Conservation (phyloP, 2,797 vertebrate genomes). For the Monodelphis domestica region DNA sequence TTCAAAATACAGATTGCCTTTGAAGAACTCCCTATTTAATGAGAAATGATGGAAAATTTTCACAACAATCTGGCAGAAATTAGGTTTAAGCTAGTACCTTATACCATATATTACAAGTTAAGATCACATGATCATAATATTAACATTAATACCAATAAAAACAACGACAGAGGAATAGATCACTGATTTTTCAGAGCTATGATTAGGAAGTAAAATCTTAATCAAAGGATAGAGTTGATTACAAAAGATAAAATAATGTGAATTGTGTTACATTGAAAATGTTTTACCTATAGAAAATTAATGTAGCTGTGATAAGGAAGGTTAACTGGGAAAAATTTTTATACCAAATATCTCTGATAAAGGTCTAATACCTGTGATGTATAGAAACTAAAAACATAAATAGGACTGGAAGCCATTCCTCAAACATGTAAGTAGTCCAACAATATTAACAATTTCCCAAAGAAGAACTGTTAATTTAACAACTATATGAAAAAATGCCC, state of each 20-base stretch:
- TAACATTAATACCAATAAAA: neutral
- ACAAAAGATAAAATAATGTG: neutral
- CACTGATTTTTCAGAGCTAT: neutral
- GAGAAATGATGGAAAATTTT: neutral
- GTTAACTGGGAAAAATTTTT: neutral
- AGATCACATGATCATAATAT: neutral
- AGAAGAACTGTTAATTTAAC: neutral
- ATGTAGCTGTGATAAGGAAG: neutral
- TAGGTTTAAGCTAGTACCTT: neutral
- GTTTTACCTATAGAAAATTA: neutral
- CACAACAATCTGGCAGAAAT: neutral
- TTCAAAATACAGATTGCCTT: neutral
- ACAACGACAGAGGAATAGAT: neutral
- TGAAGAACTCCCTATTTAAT: neutral
- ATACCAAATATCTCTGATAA: neutral
- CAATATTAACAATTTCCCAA: neutral
- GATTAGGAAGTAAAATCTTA: neutral
- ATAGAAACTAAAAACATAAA: neutral
- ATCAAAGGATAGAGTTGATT: neutral
- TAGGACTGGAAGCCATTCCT: neutral
- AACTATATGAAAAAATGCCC: neutral
- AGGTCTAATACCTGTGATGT: neutral
- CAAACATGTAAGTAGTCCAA: neutral
- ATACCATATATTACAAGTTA: neutral
- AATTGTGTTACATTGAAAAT: neutral